Base-by-base conservation (phyloP, 2,797 vertebrate genomes). In the Buceros bicornis region DNA sequence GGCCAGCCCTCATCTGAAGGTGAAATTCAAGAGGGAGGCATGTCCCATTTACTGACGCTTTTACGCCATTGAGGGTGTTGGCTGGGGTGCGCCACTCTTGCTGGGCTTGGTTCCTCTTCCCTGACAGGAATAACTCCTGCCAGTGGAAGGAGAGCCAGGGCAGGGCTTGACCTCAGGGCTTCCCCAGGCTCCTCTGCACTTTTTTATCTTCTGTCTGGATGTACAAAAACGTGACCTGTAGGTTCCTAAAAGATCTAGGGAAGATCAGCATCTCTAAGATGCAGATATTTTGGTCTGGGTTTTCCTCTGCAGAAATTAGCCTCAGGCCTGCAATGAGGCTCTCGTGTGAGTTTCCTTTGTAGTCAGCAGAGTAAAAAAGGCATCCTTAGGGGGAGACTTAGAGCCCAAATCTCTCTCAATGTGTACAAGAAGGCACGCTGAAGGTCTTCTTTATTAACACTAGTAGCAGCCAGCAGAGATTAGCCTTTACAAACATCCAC, bases 241-340 rank as follows among this genome's bases (percentile, higher is more conserved):
- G n/a, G 28, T 13, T 90, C 43, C 47, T 69, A 26, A 47, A 88
- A 58, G 42, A 33, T 21, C 24, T 53, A 45, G 12, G 26, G 71
- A 42, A 88, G 28, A 73, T 47, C 54, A 92, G 35, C 56, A 76
- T 40, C 31, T 82, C 35, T 35, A 72, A 76, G 65, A 56, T 26
- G 43, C 12, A 76, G 43, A 33, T 74, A n/a, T 48, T 81, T 74
- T 6, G 5, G 31, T 54, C 69, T 78, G 47, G 8, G 14, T 65
- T 86, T 93, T 87, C 31, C 14, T 51, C 69, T 89, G 65, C 35
- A 82, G 66, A 84, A 84, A 90, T 54, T 82, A 37, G 50, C 72
- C 21, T 79, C 5, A 13, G 73, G 37, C 14, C 33, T n/a, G 6
- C 40, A 26, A 84, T 66, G 50, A 76, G 26, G 16, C 17, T 89